phyloP scores from a whole-genome alignment of 2,888 invertebrate species.

The Harpalus rubripes region DNA sequence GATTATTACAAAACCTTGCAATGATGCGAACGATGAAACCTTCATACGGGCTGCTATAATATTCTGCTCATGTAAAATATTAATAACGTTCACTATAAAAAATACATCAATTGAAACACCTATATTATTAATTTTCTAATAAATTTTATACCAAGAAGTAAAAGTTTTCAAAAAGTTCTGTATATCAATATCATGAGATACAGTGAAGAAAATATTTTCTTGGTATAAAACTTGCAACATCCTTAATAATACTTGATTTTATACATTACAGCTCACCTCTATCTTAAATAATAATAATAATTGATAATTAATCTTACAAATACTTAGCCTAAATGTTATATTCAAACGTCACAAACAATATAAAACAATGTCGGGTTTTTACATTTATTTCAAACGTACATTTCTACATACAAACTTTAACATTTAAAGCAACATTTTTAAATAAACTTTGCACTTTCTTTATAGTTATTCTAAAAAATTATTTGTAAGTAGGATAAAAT shows the following conservation, averaged over 20 bases:
- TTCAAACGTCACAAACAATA: slow-evolving; percentile 35
- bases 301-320: slow-evolving; percentile 43
- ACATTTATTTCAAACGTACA: slow-evolving; percentile 34
- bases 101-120: slow-evolving; percentile 65
- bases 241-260: slow-evolving; percentile 43
- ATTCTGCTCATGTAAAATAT: slow-evolving; percentile 9
- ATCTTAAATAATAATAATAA: slow-evolving; percentile 40
- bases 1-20: not conserved
- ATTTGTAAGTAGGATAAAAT: slow-evolving; percentile 19
- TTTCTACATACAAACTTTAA: slow-evolving; percentile 41
- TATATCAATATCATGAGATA: not conserved
- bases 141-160: slow-evolving; percentile 55
- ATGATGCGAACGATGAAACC: not conserved
- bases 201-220: slow-evolving; percentile 17
- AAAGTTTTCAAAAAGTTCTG: slow-evolving; percentile 1
- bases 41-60: not conserved
- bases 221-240: slow-evolving; percentile 22
- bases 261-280: slow-evolving; percentile 18
- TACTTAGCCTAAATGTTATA: slow-evolving; percentile 40
- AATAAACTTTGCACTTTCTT: slow-evolving; percentile 18
- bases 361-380: slow-evolving; percentile 10
- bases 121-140: slow-evolving; percentile 34
- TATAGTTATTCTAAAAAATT: slow-evolving; percentile 7
- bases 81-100: slow-evolving; percentile 56
- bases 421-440: slow-evolving; percentile 46